Percentiles rank a stretch among this genome's conserved stretches.
Conservation (phyloP, 2,888 invertebrate species). For the Nemotelus pantherinus region DNA sequence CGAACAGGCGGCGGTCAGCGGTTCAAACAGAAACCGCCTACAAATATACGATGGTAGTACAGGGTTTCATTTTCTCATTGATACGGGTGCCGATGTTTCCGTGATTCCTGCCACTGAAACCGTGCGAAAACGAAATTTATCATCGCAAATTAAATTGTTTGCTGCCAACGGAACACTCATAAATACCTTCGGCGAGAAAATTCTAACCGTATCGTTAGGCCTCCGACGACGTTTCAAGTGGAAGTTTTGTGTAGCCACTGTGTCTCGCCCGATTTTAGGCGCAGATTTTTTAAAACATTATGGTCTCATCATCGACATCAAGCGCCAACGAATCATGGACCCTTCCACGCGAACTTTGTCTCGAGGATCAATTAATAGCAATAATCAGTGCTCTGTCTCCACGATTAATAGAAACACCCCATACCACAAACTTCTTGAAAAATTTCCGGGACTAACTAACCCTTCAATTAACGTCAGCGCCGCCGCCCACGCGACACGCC, state of each 20-base stretch:
- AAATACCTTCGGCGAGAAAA: slow-evolving; percentile 37
- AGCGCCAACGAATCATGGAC: slow-evolving; percentile 26
- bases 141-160: background rate
- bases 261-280: slow-evolving; percentile 45
- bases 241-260: slow-evolving; percentile 47
- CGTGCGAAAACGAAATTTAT: background rate
- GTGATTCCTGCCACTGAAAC: background rate
- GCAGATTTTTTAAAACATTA: slow-evolving; percentile 45
- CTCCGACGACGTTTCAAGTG: slow-evolving; percentile 45
- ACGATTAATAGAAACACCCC: no score
- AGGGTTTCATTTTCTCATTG: slow-evolving; percentile 28
- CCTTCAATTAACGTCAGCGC: no score
- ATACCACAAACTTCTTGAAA: no score
- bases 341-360: slow-evolving; percentile 33
- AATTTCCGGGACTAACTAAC: no score
- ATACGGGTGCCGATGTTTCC: slow-evolving; percentile 31
- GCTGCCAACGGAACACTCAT: slow-evolving; percentile 21
- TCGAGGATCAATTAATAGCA: slow-evolving; percentile 27
- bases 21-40: background rate
- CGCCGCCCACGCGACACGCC: no score
- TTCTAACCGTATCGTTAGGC: slow-evolving; percentile 39
- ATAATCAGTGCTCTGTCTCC: no score
- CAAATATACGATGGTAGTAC: background rate
- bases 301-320: slow-evolving; percentile 45
- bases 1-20: slow-evolving; percentile 4